Conservation (phyloP, 2,113 vertebrate genomes). For the Pangasianodon gigas region DNA sequence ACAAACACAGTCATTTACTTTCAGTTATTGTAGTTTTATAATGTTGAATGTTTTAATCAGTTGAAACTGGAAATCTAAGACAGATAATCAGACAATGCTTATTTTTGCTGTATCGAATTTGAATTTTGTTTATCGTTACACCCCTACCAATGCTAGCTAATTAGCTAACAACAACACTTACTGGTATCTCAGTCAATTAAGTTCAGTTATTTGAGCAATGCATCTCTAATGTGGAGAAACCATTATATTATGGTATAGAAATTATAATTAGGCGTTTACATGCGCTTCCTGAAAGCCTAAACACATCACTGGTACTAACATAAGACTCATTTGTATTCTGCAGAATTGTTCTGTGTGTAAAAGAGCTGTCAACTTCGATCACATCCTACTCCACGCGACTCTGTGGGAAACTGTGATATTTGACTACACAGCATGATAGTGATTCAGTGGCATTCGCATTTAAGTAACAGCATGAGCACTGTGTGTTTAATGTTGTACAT, state of each 20-base stretch:
- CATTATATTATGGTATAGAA: neutral
- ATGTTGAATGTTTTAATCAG: neutral
- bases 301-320: neutral
- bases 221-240: neutral
- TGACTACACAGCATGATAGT: constrained; percentile 1
- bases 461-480: constrained; percentile 11
- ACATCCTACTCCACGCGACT: constrained; percentile 6
- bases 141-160: neutral
- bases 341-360: neutral
- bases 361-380: constrained; percentile 6
- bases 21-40: neutral
- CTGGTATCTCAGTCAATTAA: neutral
- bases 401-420: constrained; percentile 30
- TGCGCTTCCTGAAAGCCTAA: neutral
- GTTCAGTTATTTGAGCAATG: neutral
- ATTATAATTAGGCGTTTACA: neutral
- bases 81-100: neutral
- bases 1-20: neutral
- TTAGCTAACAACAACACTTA: neutral
- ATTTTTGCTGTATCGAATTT: neutral
- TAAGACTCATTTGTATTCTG: constrained; percentile 14
- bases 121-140: neutral
- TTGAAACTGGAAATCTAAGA: neutral
- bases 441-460: constrained; percentile 21
- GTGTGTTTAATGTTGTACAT: constrained; percentile 41